Conservation (phyloP, 2,888 invertebrate genomes). For the Gasteruption jaculator region DNA sequence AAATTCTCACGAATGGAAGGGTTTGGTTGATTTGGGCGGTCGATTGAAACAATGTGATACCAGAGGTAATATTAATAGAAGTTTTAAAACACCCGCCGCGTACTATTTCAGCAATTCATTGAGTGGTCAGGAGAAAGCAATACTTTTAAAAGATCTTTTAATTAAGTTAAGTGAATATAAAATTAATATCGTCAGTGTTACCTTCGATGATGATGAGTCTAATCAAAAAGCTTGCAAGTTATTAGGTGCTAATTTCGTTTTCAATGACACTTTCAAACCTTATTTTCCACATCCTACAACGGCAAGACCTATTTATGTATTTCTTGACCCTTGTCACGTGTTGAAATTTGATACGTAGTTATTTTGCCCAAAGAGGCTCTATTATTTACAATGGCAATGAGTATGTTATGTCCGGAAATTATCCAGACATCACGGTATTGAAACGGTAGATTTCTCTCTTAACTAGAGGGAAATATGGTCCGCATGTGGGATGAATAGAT, state of each 20-base stretch:
- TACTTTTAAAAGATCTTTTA: conserved; percentile 12
- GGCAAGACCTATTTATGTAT: background rate
- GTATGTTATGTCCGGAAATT: too few relatives aligned
- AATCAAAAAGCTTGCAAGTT: conserved; percentile 9
- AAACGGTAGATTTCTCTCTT: too few relatives aligned
- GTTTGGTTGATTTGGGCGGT: conserved; percentile 8
- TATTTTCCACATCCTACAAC: conserved; percentile 6
- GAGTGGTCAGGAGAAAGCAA: too few relatives aligned
- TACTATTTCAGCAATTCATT: background rate
- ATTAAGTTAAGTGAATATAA: conserved; percentile 1
- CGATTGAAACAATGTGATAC: conserved; percentile 1
- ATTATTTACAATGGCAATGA: too few relatives aligned
- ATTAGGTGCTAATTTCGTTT: conserved; percentile 10
- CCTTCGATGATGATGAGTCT: conserved; percentile 15
- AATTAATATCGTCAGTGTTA: conserved; percentile 14
- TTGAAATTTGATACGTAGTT: too few relatives aligned
- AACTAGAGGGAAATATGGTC: too few relatives aligned
- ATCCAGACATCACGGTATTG: too few relatives aligned
- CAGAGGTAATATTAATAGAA: background rate
- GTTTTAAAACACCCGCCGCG: background rate
- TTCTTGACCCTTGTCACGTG: conserved; percentile 1
- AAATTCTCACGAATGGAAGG: conserved; percentile 7
- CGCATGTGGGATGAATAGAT: too few relatives aligned
- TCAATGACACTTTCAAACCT: conserved; percentile 5
- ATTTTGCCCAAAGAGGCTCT: too few relatives aligned